Evolutionary conservation across 1,140 invertebrate species (phyloP).

Genomic region (Nilaparvata lugens): DNA sequence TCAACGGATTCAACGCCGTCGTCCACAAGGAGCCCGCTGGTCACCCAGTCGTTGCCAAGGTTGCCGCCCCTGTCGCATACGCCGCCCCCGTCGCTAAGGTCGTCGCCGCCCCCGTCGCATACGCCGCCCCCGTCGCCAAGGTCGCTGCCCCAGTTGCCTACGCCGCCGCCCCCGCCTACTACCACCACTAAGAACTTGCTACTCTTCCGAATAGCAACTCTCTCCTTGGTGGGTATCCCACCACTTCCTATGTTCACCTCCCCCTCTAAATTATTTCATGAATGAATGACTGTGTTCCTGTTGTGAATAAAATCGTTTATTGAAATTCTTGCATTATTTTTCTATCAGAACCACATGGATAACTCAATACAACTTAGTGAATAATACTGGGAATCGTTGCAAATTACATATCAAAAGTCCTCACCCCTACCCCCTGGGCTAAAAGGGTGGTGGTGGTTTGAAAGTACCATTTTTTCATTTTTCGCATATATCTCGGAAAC

Average conservation of each 20-base stretch:
- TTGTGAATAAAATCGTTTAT: background rate
- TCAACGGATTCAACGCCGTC: constrained; percentile 16
- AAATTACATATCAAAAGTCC: no score
- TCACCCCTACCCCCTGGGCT: no score
- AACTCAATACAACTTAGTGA: no score
- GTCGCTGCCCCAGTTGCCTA: constrained; percentile 11
- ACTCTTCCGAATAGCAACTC: constrained; percentile 11
- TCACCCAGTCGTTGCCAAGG: constrained; percentile 5
- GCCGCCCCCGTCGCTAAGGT: constrained; percentile 22
- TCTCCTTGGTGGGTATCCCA: constrained; percentile 12
- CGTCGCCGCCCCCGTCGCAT: constrained; percentile 2
- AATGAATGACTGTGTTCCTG: background rate
- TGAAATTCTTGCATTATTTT: background rate
- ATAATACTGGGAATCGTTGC: no score
- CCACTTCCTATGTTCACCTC: constrained; percentile 4
- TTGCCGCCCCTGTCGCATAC: constrained; percentile 20
- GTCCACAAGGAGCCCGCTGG: constrained; percentile 11
- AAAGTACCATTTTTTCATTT: no score
- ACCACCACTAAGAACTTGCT: constrained; percentile 20
- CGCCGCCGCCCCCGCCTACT: constrained; percentile 37
- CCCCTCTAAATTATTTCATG: background rate
- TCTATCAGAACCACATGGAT: background rate
- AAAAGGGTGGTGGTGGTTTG: no score
- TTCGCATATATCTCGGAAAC: no score
- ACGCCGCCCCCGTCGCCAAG: constrained; percentile 2